Evolutionary conservation across 1,140 invertebrate genomes (phyloP).

Genomic region (Drosophila truncata): DNA sequence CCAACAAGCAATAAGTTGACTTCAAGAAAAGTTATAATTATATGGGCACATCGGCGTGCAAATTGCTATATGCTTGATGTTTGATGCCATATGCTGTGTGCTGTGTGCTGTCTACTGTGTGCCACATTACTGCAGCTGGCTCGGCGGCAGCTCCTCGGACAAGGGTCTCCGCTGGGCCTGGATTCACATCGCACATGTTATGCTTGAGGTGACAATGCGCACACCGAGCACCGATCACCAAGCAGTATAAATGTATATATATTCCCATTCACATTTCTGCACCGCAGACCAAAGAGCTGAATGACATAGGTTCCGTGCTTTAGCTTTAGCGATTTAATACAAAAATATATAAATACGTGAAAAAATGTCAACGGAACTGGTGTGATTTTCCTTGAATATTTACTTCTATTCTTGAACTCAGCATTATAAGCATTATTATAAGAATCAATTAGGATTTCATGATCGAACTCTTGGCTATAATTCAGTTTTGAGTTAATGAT

Average conservation of each 20-base stretch:
- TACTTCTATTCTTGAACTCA: too few relatives aligned
- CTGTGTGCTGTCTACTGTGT: slow-evolving; percentile 1
- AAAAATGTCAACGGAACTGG: background rate
- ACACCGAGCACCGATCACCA: slow-evolving; percentile 15
- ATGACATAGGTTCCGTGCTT: background rate
- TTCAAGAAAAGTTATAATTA: slow-evolving; percentile 76
- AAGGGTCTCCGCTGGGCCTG: slow-evolving; percentile 45
- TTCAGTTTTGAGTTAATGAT: too few relatives aligned
- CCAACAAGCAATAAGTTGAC: slow-evolving; percentile 35
- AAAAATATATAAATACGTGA: background rate
- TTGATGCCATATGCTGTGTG: slow-evolving; percentile 3
- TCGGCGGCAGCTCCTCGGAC: slow-evolving; percentile 12
- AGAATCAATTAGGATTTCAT: too few relatives aligned
- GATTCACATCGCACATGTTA: slow-evolving; percentile 44
- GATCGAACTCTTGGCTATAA: too few relatives aligned
- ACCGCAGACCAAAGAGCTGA: background rate
- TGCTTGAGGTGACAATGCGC: slow-evolving; percentile 71
- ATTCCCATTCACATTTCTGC: slow-evolving; percentile 23
- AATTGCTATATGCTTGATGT: slow-evolving; percentile 13
- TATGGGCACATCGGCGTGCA: slow-evolving; percentile 48
- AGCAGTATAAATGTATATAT: background rate
- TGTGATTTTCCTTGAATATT: background rate
- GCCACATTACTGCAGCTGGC: slow-evolving; percentile 12
- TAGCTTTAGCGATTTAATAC: background rate
- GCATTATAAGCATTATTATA: background rate